Evolutionary conservation across 2,113 vertebrate species (phyloP), one percentile per base, ranked within the genome.

Genomic region (Ariopsis seemanni): DNA sequence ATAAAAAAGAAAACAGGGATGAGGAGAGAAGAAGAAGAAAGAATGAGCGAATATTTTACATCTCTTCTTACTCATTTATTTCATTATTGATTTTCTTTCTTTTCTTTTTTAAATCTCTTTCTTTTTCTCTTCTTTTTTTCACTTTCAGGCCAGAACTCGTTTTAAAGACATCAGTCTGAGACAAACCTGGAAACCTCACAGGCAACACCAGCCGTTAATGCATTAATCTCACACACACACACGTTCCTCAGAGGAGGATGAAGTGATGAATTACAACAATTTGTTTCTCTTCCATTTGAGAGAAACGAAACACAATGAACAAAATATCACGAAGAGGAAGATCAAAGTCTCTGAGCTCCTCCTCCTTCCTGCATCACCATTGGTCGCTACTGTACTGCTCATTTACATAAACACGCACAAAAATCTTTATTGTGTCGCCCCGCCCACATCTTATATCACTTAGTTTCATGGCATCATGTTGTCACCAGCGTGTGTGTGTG

Each of bases 151-250:
- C 50, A 79, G 25, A 17, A 52, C 75, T 79, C 2, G 75, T 78
- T 79, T 55, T 55, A 55, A 55, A 79, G 5, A 79, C 25, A 79
- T 79, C 52, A 55, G 52, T 55, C 75, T 57, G 52, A 79, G 75
- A 78, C 75, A 53, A 55, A 79, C 69, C 69, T 72, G 69, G 30
- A 15, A 42, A 18, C 75, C 52, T 30, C 75, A 79, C 1, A 55
- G 52, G 50, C 50, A 78, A 78, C 4, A 55, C 25, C 75, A n/a
- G 10, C 75, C 75, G 55, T 78, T 55, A 78, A 53, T 55, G 6
- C 75, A 78, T 78, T 78, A 53, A 78, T 78, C 42, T 42, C 75
- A 53, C 75, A 53, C 75, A 53, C 75, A 52, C 74, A 78, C 75
- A n/a, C 75, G 75, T 78, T 78, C 11, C 75, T 78, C 75, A 17